Percentiles rank a stretch among this genome's conserved stretches.
Conservation (phyloP, 2,888 invertebrate species). For the Lasius platythorax region DNA sequence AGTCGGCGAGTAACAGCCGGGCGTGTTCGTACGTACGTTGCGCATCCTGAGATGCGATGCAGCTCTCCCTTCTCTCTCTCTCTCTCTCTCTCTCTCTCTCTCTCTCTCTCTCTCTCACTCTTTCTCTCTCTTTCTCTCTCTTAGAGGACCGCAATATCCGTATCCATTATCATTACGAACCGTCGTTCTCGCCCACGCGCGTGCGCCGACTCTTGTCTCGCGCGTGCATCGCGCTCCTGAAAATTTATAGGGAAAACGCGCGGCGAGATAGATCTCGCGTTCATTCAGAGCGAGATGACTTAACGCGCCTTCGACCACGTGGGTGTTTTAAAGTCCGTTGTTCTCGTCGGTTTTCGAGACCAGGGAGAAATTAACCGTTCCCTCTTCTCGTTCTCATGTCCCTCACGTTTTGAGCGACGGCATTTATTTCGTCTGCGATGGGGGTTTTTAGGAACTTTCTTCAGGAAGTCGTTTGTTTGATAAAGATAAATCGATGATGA, state of each 20-base stretch:
- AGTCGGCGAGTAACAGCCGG: conserved; percentile 53
- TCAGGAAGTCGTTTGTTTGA: background rate
- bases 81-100: background rate
- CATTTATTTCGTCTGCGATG: background rate
- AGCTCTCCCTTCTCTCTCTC: conserved; percentile 14
- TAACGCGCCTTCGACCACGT: conserved; percentile 69
- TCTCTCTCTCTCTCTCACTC: conserved; percentile 5
- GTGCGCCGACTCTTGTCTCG: conserved; percentile 63
- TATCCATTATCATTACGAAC: conserved; percentile 71
- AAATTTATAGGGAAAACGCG: conserved; percentile 77
- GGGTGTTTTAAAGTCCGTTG: conserved; percentile 58
- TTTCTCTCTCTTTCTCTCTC: background rate
- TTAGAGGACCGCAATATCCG: conserved; percentile 63
- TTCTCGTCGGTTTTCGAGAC: conserved; percentile 13
- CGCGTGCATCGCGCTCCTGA: conserved; percentile 69
- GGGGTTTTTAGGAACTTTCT: background rate
- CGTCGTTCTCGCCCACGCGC: conserved; percentile 68
- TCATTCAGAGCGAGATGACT: conserved; percentile 81
- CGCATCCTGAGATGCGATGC: conserved; percentile 35
- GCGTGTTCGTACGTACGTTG: conserved; percentile 19
- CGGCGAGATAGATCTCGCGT: conserved; percentile 76
- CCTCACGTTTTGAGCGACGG: conserved; percentile 1
- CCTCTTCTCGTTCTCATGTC: conserved; percentile 15
- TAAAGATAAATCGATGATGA: background rate
- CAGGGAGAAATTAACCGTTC: conserved; percentile 30